Evolutionary conservation across 2,113 vertebrate species (phyloP).

Genomic region (Etia nguti): DNA sequence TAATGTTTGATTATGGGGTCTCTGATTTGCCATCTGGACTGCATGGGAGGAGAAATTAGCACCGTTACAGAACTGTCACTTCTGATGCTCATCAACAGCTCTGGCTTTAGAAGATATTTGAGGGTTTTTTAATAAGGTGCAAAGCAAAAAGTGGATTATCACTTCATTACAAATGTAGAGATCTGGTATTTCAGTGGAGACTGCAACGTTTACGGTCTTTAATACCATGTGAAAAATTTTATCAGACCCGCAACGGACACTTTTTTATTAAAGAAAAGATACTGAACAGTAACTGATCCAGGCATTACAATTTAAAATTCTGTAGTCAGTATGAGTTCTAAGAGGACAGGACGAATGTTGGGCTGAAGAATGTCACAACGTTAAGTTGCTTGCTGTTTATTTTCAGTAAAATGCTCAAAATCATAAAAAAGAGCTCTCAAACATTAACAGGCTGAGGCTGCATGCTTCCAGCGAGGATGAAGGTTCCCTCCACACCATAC

Average conservation of each 20-base stretch:
- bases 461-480: background rate
- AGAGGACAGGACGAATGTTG: background rate
- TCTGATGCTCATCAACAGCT: background rate
- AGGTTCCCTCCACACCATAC: background rate
- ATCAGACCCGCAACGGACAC: background rate
- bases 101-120: background rate
- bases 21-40: slow-evolving; percentile 57
- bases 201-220: background rate
- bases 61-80: background rate
- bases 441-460: background rate
- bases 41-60: slow-evolving; percentile 5
- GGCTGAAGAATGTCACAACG: background rate
- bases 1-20: slow-evolving; percentile 54
- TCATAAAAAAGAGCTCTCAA: background rate
- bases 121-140: background rate
- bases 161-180: background rate
- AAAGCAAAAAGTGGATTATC: background rate
- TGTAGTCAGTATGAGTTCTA: background rate
- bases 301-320: background rate
- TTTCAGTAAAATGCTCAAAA: background rate
- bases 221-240: background rate
- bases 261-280: background rate
- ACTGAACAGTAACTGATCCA: no score
- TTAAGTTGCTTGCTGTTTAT: background rate
- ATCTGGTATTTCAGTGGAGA: background rate